phyloP scores from a whole-genome alignment of 1,140 invertebrate genomes.

The Cyclargus thomasi region DNA sequence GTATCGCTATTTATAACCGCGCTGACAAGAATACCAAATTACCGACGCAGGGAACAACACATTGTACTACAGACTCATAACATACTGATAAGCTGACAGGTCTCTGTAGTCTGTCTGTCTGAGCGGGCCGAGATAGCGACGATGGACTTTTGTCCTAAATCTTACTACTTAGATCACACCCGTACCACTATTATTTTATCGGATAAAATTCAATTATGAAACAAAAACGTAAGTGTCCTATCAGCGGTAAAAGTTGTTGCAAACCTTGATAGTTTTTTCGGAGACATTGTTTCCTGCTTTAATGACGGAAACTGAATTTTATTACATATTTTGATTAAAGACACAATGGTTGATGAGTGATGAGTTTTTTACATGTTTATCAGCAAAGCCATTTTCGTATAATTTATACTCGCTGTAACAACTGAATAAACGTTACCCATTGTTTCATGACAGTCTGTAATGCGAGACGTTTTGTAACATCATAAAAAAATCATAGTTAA shows the following conservation, averaged over 20 bases:
- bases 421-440: not conserved
- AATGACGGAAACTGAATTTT: not conserved
- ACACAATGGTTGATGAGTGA: not conserved
- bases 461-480: not conserved
- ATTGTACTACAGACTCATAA: not conserved
- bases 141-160: not conserved
- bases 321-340: not conserved
- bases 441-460: not conserved
- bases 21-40: not conserved
- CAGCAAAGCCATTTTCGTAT: not conserved
- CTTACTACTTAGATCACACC: not conserved
- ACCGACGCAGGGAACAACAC: not conserved
- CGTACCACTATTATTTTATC: not conserved
- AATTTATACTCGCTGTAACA: not conserved
- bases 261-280: no score
- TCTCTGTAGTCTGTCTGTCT: no score
- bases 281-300: no score
- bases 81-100: not conserved
- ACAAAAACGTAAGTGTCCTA: no score
- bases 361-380: not conserved
- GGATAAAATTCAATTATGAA: not conserved
- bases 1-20: not conserved
- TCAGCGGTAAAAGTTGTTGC: no score
- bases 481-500: not conserved
- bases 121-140: no score